Evolutionary conservation across 1,140 invertebrate species (phyloP), one percentile per base, ranked within the genome.

Genomic region (Drosophila bocki): DNA sequence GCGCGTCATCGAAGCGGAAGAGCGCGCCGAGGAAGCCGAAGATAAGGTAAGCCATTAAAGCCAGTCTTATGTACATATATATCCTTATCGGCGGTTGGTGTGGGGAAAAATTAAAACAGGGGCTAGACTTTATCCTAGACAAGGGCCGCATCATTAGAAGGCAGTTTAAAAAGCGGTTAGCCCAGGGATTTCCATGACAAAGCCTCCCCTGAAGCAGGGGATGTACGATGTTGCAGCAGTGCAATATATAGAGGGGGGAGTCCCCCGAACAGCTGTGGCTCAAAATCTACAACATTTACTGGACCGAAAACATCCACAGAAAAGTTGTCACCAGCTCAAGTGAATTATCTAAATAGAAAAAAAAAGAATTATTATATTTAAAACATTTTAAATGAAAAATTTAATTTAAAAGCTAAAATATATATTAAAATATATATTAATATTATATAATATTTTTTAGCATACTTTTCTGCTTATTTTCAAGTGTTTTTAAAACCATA

Each of bases 1-100:
- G 92, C 95, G 97, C 80, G 97, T 98, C 86, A 94, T 97, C 92
- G 97, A 98, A 93, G 97, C 97, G 69, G 97, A 98, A 94, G 95
- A 96, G 75, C 94, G 97, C 82, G 97, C 97, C 41, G 97, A 97
- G 91, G 97, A 98, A 93, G 97, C 97, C 59, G 97, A 98, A 93
- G 97, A 97, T 93, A 98, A 98, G 96, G 97, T 98, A 95, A 95
- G 93, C 78, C 69, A 79, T 84, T 88, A 88, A 90, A 17, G 54
- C 37, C 53, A 54, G 53, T 54, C 51, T 15, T 50, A 9, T 39
- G 7, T 39, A 6, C 4, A 39, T 7, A 8, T 41, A 41, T 37
- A 62, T 63, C 61, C 26, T 17, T 33, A 59, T 41, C 26, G 17
- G 22, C 7, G 9, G 29, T n/a, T 33, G 26, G 44, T 12, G 13